Evolutionary conservation across 2,113 vertebrate species (phyloP).

Genomic region (Mustela lutreola): DNA sequence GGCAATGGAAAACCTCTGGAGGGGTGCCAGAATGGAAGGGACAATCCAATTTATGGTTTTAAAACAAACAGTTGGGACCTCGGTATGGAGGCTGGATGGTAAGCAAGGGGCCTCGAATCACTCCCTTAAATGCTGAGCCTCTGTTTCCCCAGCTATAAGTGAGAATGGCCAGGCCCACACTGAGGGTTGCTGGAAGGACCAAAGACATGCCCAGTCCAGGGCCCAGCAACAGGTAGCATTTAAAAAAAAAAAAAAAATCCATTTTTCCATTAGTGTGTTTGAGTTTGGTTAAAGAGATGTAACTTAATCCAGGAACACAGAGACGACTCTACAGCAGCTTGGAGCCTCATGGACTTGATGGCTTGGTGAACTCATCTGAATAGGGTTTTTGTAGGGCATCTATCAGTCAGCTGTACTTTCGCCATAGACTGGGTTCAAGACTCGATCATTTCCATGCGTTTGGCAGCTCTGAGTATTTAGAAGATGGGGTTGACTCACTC

Average conservation of each 20-base stretch:
- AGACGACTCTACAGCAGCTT: neutral
- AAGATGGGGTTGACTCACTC: neutral
- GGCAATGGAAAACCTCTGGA: neutral
- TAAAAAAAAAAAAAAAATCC: neutral
- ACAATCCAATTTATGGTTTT: neutral
- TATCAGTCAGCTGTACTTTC: conserved; percentile 44
- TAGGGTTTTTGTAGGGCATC: conserved; percentile 14
- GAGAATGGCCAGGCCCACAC: neutral
- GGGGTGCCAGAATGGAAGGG: neutral
- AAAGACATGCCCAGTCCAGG: neutral
- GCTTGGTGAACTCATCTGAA: neutral
- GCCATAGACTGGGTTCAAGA: neutral
- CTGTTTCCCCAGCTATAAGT: neutral
- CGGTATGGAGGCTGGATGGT: neutral
- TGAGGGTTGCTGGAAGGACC: neutral
- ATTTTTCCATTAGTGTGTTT: neutral
- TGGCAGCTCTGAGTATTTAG: conserved; percentile 21
- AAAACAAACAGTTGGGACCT: neutral
- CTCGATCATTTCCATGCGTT: conserved; percentile 29
- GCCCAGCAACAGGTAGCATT: neutral
- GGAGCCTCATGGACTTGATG: conserved; percentile 25
- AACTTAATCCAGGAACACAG: conserved; percentile 61
- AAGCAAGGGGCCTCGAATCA: neutral
- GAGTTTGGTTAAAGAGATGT: conserved; percentile 49
- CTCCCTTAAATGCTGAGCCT: neutral